Percentiles rank a stretch among this genome's conserved stretches.
Conservation (phyloP, 2,113 vertebrate genomes). For the Phasianus colchicus region DNA sequence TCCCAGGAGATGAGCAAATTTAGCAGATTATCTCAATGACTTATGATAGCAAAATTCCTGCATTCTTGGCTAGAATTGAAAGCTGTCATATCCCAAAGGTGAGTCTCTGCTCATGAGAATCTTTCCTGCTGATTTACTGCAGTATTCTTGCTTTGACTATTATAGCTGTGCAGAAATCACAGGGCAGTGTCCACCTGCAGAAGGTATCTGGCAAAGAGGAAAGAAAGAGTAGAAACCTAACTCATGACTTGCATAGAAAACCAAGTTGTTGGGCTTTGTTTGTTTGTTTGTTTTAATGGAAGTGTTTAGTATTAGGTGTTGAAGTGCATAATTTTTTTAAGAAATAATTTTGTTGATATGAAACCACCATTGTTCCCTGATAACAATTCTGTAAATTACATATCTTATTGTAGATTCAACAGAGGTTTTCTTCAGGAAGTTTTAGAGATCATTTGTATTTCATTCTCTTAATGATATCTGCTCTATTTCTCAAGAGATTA, state of each 20-base stretch:
- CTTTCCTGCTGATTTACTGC: background rate
- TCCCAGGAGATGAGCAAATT: conserved; percentile 49
- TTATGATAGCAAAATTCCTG: conserved; percentile 22
- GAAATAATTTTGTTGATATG: background rate
- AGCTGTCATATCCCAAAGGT: conserved; percentile 30
- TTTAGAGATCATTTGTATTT: background rate
- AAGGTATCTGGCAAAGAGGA: background rate
- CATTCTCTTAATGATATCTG: background rate
- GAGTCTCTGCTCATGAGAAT: background rate
- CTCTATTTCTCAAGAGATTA: conserved; percentile 54
- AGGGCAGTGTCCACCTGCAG: background rate
- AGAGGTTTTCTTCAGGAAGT: background rate
- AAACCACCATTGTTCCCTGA: background rate
- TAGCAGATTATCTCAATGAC: background rate
- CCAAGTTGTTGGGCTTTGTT: background rate
- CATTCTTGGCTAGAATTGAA: background rate
- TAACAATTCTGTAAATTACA: background rate
- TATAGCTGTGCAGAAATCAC: background rate
- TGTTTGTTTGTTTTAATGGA: background rate
- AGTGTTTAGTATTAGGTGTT: background rate
- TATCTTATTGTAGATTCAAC: background rate
- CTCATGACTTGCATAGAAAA: background rate
- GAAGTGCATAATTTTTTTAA: background rate
- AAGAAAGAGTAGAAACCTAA: background rate
- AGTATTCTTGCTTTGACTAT: background rate